Percentiles rank a stretch among this genome's conserved stretches.
Conservation (phyloP, 2,797 vertebrate genomes). For the Scarus forsteni region DNA sequence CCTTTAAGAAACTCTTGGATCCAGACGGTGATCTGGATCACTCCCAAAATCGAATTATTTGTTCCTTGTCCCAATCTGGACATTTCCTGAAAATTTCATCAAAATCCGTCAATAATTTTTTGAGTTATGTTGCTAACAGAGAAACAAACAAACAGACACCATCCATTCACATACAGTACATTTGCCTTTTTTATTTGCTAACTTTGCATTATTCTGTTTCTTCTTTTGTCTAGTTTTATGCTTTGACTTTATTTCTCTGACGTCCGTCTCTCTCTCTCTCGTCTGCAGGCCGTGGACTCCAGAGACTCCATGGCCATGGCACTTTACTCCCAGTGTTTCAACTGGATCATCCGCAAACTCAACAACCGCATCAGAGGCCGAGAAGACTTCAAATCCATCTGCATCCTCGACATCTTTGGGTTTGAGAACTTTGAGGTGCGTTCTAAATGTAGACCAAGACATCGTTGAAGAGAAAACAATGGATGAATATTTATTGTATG, state of each 20-base stretch:
- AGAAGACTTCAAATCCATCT: constrained; percentile 94
- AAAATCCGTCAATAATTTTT: no score
- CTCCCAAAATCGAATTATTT: no score
- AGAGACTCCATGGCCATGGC: constrained; percentile 98
- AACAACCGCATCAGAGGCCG: constrained; percentile 92
- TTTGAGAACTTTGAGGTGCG: constrained; percentile 98
- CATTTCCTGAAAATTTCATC: no score
- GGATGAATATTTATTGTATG: neutral
- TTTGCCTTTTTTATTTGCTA: no score
- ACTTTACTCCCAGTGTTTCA: constrained; percentile 96
- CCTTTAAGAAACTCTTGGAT: no score
- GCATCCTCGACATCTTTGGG: constrained; percentile 99
- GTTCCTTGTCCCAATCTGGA: no score
- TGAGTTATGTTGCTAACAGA: no score
- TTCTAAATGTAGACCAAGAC: neutral
- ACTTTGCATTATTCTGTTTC: no score
- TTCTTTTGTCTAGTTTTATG: no score
- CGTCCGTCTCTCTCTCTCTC: accelerated
- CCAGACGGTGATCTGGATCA: no score
- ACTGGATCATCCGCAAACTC: constrained; percentile 95
- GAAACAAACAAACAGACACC: no score
- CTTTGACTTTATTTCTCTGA: neutral
- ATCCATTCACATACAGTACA: no score
- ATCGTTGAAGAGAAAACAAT: neutral
- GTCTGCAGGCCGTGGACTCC: constrained; percentile 91